Conservation (phyloP, 2,797 vertebrate genomes). For the Sebastes kiyomatsui region DNA sequence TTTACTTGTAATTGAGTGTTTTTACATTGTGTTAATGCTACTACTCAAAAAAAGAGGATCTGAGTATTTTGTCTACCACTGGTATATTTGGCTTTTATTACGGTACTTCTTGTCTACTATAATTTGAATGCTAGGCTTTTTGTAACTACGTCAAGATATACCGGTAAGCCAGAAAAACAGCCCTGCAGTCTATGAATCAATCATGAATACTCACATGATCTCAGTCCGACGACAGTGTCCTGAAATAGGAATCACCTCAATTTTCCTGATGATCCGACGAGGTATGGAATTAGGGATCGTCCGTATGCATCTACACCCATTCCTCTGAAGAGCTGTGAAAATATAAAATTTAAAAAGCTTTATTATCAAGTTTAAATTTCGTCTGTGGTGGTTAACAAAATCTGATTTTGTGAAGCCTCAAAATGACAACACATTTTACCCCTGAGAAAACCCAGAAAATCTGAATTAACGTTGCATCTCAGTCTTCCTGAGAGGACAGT, state of each 20-base stretch:
- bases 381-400: not conserved
- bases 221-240: constrained; percentile 58
- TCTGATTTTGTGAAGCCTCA: not conserved
- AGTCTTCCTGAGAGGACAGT: not conserved
- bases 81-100: not conserved
- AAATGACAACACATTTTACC: not conserved
- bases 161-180: not conserved
- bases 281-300: fast-evolving
- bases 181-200: not conserved
- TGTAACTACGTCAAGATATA: too few relatives aligned
- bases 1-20: not conserved
- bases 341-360: not conserved
- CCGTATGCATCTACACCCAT: constrained; percentile 18
- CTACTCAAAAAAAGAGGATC: not conserved
- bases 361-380: not conserved
- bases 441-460: not conserved
- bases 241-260: constrained; percentile 54
- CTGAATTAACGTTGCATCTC: not conserved
- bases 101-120: not conserved
- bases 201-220: constrained; percentile 61
- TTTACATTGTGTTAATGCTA: not conserved
- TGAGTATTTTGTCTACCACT: not conserved
- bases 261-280: not conserved
- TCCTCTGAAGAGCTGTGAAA: not conserved
- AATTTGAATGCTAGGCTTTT: not conserved